A percentile compares a stretch with the other conserved stretches of the same genome.
Evolutionary conservation across 2,113 vertebrate genomes (phyloP).

Genomic region (Paracanthobrama guichenoti): DNA sequence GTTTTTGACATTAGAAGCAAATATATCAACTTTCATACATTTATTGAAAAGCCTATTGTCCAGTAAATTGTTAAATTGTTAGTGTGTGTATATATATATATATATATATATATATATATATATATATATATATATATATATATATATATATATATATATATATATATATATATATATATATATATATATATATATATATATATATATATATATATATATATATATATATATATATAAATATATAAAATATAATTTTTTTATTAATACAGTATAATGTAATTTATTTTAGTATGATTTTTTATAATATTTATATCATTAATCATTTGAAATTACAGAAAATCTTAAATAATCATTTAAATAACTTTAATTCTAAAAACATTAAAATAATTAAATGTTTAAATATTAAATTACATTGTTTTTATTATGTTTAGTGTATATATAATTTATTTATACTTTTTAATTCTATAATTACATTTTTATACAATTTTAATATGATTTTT

Average conservation of each 20-base stretch:
- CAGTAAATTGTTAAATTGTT: neutral
- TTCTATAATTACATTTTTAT: too few relatives aligned
- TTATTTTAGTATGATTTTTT: too few relatives aligned
- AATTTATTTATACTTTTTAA: too few relatives aligned
- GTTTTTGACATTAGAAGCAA: neutral
- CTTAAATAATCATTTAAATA: neutral
- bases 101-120: too few relatives aligned
- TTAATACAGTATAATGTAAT: neutral
- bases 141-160: too few relatives aligned
- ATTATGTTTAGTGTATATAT: neutral
- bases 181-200: too few relatives aligned
- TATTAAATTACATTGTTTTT: neutral
- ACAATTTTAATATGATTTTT: neutral
- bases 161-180: too few relatives aligned
- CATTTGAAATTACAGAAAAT: neutral
- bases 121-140: too few relatives aligned
- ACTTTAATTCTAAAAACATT: neutral
- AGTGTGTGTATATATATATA: too few relatives aligned
- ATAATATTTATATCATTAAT: neutral
- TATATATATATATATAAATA: too few relatives aligned
- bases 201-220: too few relatives aligned
- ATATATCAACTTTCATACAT: neutral
- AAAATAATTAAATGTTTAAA: neutral
- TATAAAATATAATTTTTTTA: too few relatives aligned
- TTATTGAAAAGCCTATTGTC: neutral